These are phyloP conservation scores for Alosa sapidissima DNA, from an alignment of 2,797 vertebrate species.

Conservation along the genomic window DNA sequence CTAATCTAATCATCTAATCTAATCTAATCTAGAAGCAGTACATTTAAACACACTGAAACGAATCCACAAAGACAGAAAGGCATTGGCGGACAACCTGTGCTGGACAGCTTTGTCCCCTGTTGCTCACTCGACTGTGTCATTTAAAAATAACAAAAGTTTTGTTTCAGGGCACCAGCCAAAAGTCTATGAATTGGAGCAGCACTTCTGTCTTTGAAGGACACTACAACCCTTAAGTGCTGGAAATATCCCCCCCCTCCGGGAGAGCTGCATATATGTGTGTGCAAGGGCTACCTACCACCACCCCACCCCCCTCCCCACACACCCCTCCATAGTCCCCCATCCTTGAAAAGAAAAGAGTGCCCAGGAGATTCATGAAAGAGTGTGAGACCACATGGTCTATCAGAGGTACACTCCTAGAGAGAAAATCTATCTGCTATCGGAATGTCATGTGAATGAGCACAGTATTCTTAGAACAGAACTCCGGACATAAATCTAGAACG, in stretches of 20 bases:
- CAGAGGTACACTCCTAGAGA: too few relatives aligned
- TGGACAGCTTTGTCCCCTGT: neutral
- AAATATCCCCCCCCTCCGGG: neutral
- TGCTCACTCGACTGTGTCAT: neutral
- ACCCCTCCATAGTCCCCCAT: neutral
- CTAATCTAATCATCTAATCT: too few relatives aligned
- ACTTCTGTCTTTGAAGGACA: neutral
- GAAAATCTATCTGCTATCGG: too few relatives aligned
- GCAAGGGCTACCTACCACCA: neutral
- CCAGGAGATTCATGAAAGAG: neutral
- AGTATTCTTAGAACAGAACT: neutral
- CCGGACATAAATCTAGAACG: too few relatives aligned
- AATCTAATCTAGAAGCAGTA: too few relatives aligned
- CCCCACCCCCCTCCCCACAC: too few relatives aligned
- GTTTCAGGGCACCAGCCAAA: too few relatives aligned
- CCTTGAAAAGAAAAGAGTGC: neutral
- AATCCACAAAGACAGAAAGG: too few relatives aligned
- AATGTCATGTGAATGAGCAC: too few relatives aligned
- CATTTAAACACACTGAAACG: too few relatives aligned
- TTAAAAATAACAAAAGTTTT: neutral
- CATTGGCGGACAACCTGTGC: neutral
- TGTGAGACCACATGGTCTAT: neutral
- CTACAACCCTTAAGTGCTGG: neutral
- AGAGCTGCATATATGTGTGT: neutral
- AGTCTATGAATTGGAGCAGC: neutral